phyloP scores from a whole-genome alignment of 2,113 vertebrate species.

The Sigmodon hispidus region DNA sequence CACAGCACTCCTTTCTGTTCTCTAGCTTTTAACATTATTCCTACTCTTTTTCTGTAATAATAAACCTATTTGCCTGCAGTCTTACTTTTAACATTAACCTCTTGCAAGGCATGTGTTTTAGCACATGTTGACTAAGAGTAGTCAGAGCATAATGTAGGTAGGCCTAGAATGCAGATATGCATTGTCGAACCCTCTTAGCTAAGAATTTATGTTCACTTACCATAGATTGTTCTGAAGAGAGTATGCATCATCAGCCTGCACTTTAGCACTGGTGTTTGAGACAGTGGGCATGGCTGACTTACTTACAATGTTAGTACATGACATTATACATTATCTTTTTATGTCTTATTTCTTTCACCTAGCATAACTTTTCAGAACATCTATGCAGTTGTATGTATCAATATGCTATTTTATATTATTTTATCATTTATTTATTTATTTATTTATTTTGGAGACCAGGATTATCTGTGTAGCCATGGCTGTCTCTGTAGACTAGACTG shows the following conservation, averaged over 20 bases:
- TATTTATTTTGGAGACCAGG: no score
- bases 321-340: neutral
- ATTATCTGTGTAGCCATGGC: no score
- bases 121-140: neutral
- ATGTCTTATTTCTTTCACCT: neutral
- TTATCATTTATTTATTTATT: no score
- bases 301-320: neutral
- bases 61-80: conserved; percentile 23
- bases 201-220: neutral
- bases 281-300: neutral
- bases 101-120: neutral
- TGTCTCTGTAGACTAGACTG: no score
- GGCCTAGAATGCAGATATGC: neutral
- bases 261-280: neutral
- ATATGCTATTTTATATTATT: neutral
- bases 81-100: neutral
- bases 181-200: neutral
- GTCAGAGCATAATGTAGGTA: neutral
- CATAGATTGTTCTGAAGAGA: neutral
- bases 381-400: neutral
- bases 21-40: neutral
- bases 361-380: neutral
- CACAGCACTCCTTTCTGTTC: fast-evolving
- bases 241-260: neutral
- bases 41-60: neutral